Evolutionary conservation across 2,888 invertebrate genomes (phyloP), one percentile per base, ranked within the genome.

Genomic region (Petrolisthes manimaculis): DNA sequence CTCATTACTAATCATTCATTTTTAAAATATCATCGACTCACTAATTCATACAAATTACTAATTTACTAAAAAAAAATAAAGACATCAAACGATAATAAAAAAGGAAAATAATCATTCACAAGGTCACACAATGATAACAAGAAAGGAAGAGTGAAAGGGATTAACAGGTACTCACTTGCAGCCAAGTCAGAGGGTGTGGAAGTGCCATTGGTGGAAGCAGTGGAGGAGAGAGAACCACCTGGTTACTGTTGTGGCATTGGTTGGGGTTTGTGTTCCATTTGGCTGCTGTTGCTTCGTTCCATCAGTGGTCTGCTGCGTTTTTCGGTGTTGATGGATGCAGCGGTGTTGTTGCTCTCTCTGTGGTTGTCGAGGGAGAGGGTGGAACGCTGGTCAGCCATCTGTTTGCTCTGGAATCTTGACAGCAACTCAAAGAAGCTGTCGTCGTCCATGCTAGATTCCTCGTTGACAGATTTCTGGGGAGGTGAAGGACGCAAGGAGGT

Each of bases 341-440:
- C 14, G 61, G 69, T 89, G 54, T 77, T 82, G 21, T 85, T 81
- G 77, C 87, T 88, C 75, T 91, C 91, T 21, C 90, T 91, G 86
- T 88, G 86, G 91, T 91, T 93, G 92, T 86, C 93, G 92, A 85
- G 83, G 78, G 92, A 91, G 82, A 93, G 95, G 0, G 96, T 95
- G 91, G 98, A 98, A 54, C 99, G 95, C 93, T 99, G 99, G 93
- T 99, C 99, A 92, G 99, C 98, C 96, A 99, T 98, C 86, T 99
- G 95, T 92, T 97, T 97, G 51, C 98, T 97, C 93, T 99, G 99
- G 92, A 97, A 97, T 83, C 97, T 95, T 55, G 96, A 96, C 14
- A 99, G 93, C 92, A 98, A 94, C 92, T 99, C 99, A 93, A 99
- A 98, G 94, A 99, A 98, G 86, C 96, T 96, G 92, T 99, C 98